Evolutionary conservation across 2,797 vertebrate genomes (phyloP).

Genomic region (Furcifer pardalis): DNA sequence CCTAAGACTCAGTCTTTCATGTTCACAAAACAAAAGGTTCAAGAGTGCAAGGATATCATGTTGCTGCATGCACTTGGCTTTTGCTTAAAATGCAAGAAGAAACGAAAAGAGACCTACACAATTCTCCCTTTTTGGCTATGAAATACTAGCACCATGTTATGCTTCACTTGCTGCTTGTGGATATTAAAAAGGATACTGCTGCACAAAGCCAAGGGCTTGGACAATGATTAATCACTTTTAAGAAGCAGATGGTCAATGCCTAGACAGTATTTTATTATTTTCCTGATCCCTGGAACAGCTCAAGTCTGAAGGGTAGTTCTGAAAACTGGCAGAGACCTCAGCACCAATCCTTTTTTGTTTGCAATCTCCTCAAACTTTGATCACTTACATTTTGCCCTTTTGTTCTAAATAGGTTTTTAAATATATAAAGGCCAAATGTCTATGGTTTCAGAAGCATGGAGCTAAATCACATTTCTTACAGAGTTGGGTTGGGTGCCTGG

Average conservation of each 20-base stretch:
- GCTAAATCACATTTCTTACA: neutral
- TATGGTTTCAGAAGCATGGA: too few species aligned
- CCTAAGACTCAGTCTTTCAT: slow-evolving; percentile 26
- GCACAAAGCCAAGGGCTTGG: slow-evolving; percentile 15
- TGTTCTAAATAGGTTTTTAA: neutral
- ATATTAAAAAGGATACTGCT: slow-evolving; percentile 22
- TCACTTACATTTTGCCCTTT: neutral
- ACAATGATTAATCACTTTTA: slow-evolving; percentile 54
- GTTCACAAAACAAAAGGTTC: slow-evolving; percentile 30
- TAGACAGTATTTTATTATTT: neutral
- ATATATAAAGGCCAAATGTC: slow-evolving; percentile 3
- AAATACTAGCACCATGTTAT: slow-evolving; percentile 24
- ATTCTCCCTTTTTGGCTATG: slow-evolving; percentile 39
- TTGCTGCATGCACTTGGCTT: slow-evolving; percentile 26
- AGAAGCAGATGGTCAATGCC: slow-evolving; percentile 29
- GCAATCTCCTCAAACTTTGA: neutral
- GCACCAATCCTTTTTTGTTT: neutral
- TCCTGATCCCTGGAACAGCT: neutral
- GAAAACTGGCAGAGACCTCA: slow-evolving; percentile 35
- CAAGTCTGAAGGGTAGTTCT: slow-evolving; percentile 34
- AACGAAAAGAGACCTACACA: slow-evolving; percentile 16
- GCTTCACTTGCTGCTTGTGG: slow-evolving; percentile 33
- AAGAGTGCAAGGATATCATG: slow-evolving; percentile 37
- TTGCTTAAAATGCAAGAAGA: slow-evolving; percentile 22
- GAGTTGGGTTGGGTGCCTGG: neutral